Evolutionary conservation across 2,113 vertebrate species (phyloP).

Genomic region (Chunga burmeisteri): DNA sequence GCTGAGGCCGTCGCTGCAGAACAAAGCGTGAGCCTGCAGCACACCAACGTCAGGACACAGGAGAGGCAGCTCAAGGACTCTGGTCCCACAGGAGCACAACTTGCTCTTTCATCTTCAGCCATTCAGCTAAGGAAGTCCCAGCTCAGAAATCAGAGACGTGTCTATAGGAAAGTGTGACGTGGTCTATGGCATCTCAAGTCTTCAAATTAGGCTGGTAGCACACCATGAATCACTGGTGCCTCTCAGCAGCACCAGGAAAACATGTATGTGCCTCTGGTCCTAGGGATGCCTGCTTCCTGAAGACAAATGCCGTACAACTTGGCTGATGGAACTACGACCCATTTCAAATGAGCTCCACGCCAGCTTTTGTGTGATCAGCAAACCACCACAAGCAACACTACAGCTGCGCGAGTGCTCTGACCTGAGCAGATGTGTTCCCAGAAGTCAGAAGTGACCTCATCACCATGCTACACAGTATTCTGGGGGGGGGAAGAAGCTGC

Average conservation of each 20-base stretch:
- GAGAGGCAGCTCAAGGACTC: background rate
- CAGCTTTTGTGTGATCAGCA: background rate
- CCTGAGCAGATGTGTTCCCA: background rate
- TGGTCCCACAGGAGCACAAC: background rate
- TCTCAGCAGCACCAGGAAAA: background rate
- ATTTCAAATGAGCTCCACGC: background rate
- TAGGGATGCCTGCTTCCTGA: background rate
- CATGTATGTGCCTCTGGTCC: background rate
- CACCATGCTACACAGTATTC: background rate
- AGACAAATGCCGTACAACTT: background rate
- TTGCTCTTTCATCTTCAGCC: background rate
- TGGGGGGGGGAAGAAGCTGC: background rate
- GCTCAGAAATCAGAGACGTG: background rate
- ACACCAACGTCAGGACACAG: fast-evolving
- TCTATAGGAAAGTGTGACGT: fast-evolving
- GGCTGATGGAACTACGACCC: background rate
- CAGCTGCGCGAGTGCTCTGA: background rate
- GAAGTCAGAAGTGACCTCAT: background rate
- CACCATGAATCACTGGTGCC: background rate
- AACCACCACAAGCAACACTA: background rate
- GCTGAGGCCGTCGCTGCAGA: background rate
- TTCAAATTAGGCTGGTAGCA: background rate
- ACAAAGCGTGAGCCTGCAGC: background rate
- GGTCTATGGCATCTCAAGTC: background rate
- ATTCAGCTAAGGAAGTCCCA: background rate